phyloP scores from a whole-genome alignment of 2,113 vertebrate genomes.

The Martes martes region DNA sequence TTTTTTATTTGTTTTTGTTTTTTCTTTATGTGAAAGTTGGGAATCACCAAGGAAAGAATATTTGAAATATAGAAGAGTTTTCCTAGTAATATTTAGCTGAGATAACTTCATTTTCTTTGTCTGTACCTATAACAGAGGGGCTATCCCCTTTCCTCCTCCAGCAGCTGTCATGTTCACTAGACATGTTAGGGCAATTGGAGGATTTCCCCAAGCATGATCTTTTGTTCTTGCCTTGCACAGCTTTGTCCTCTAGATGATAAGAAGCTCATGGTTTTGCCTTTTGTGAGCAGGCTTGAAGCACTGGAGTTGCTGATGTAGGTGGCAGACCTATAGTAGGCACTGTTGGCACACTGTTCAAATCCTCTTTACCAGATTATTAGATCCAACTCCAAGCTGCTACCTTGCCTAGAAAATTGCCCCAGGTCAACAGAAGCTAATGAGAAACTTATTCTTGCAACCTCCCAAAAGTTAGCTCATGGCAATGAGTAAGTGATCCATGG shows the following conservation, averaged over 20 bases:
- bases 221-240: neutral
- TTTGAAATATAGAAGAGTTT: neutral
- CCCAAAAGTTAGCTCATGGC: neutral
- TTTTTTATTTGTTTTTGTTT: neutral
- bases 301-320: neutral
- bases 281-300: neutral
- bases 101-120: neutral
- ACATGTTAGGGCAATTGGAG: neutral
- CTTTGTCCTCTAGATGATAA: neutral
- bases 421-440: neutral
- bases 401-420: neutral
- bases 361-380: neutral
- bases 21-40: neutral
- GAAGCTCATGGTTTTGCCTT: neutral
- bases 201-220: neutral
- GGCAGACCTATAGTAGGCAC: neutral
- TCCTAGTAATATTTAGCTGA: neutral
- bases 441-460: neutral
- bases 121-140: neutral
- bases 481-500: neutral
- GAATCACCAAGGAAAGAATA: neutral
- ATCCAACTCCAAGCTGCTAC: neutral
- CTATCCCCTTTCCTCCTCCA: neutral
- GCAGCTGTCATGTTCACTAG: neutral
- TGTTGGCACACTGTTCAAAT: fast-evolving